Base-by-base conservation (phyloP, 2,888 invertebrate species). In the Rosalia funebris region DNA sequence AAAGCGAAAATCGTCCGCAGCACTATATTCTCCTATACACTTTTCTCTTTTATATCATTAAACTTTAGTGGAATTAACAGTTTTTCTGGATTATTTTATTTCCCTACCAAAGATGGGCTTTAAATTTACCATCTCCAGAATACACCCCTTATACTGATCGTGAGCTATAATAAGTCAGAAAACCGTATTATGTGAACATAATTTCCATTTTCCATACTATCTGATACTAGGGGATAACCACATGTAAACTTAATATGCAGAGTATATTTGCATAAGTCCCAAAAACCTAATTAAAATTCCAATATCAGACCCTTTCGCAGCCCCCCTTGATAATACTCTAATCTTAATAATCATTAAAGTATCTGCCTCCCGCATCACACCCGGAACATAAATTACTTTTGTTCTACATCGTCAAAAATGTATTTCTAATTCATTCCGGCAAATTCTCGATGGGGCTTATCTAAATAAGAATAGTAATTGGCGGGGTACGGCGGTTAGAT, bases 381-480 rank as follows among this genome's bases (percentile, higher is more conserved):
- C 20, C 25, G 25, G 45, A 46, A 37, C 36, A 46, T 46, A 20
- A 55, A 32, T 55, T 45, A 45, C 31, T 39, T 34, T 41, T 17
- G 42, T 9, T 11, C 12, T 16, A 36, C 15, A 11, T 11, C 14
- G 41, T 46, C 19, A 53, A 53, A 53, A 53, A 53, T 42, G 32
- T 32, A 45, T 46, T 37, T 59, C 59, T 59, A 59, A 59, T 59
- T 54, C 52, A 52, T 56, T 44, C 50, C 25, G 31, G 41, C 41
- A 34, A 52, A 57, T 57, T 37, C 60, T 39, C 57, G 45, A 32
- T 12, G 47, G 20, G 39, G 52, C 68, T 68, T 69, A 69, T 72
- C 71, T 68, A 71, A 71, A 72, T 70, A 70, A 71, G 70, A 65
- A 70, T 68, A 65, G 67, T 70, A 72, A 72, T 72, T 72, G 70